These are phyloP conservation scores for zebrafish (Danio rerio) DNA, from an alignment of 2,113 vertebrate species.

Conservation along the genomic window DNA sequence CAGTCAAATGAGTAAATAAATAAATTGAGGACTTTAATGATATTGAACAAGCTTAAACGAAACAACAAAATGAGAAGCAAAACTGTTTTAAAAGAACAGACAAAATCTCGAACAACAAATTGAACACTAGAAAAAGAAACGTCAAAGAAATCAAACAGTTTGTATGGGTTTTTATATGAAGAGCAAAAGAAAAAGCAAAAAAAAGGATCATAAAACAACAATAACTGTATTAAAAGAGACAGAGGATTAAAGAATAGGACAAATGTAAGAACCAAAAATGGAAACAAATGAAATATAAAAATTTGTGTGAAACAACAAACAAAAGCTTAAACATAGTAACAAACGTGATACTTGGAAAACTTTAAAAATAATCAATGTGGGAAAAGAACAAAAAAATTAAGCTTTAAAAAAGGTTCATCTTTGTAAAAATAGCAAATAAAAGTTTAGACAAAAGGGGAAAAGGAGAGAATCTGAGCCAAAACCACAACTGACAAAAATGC, in stretches of 20 bases:
- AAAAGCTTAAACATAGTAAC: background rate
- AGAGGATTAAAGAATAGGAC: too few species aligned
- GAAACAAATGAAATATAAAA: too few species aligned
- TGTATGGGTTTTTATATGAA: background rate
- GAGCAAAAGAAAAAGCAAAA: conserved; percentile 14
- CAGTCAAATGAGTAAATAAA: conserved; percentile 13
- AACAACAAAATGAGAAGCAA: too few species aligned
- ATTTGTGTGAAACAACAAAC: background rate
- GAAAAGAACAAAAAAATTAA: background rate
- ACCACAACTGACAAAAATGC: too few species aligned
- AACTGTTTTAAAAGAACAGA: background rate
- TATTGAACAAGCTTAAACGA: too few species aligned
- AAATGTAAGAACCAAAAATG: background rate
- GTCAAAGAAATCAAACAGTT: too few species aligned
- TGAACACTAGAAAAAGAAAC: background rate
- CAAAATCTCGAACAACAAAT: background rate
- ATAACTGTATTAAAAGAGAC: background rate
- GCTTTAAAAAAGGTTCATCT: too few species aligned
- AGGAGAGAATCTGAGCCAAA: too few species aligned
- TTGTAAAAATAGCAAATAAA: too few species aligned
- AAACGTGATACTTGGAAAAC: background rate
- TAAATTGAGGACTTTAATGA: background rate
- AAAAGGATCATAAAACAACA: background rate
- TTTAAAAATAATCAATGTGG: background rate
- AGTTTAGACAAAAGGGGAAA: too few species aligned